These are phyloP conservation scores for Drosophila colorata DNA, from an alignment of 2,888 invertebrate species.

Conservation along the genomic window DNA sequence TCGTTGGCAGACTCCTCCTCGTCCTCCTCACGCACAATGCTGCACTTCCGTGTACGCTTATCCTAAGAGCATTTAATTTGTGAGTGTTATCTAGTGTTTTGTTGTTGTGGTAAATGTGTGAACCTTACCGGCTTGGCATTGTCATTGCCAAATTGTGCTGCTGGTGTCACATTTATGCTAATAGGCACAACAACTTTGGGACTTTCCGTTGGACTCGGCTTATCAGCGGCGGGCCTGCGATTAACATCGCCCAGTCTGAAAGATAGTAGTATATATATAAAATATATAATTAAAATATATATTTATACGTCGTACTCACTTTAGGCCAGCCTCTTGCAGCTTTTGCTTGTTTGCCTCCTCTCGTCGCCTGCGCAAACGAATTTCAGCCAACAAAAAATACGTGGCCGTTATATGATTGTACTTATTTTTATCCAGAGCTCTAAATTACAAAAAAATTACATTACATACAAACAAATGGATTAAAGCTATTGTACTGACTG, in stretches of 20 bases:
- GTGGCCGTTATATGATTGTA: slow-evolving; percentile 99
- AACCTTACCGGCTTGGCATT: slow-evolving; percentile 69
- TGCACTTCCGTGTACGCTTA: slow-evolving; percentile 92
- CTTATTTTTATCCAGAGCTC: slow-evolving; percentile 96
- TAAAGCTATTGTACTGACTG: slow-evolving; percentile 87
- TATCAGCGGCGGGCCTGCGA: slow-evolving; percentile 60
- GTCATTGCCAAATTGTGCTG: slow-evolving; percentile 71
- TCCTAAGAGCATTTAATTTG: slow-evolving; percentile 60
- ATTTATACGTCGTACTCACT: slow-evolving; percentile 49
- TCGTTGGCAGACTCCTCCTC: slow-evolving; percentile 92
- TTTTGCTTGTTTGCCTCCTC: slow-evolving; percentile 87
- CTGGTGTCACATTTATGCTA: slow-evolving; percentile 81
- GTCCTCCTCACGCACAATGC: slow-evolving; percentile 96
- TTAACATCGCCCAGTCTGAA: slow-evolving; percentile 44
- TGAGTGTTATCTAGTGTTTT: background rate
- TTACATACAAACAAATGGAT: background rate
- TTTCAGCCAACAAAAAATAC: slow-evolving; percentile 97
- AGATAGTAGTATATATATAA: slow-evolving; percentile 7
- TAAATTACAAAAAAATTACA: slow-evolving; percentile 80
- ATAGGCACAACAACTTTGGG: slow-evolving; percentile 80
- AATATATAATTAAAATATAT: background rate
- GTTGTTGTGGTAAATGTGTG: background rate
- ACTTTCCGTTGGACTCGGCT: slow-evolving; percentile 71
- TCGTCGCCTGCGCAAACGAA: slow-evolving; percentile 92
- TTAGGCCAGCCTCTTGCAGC: slow-evolving; percentile 67